Base-by-base conservation (phyloP, 2,113 vertebrate genomes). In the Rissa tridactyla region DNA sequence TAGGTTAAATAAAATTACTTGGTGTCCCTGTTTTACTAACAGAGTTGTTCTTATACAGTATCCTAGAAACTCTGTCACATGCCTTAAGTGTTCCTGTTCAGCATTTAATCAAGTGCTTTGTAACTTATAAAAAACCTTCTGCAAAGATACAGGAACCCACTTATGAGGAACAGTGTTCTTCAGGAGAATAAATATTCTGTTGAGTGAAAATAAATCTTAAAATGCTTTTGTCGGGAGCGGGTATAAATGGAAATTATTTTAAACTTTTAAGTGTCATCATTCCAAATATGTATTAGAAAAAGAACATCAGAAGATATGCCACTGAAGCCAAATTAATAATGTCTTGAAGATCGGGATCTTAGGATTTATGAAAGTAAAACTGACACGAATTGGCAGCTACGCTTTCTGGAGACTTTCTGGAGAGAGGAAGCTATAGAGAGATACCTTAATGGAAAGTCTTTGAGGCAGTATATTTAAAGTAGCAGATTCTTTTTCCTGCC, bases 1-100 rank as follows among this genome's bases (percentile, higher is more conserved):
- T 52, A 96, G 95, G 95, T 96, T 96, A 96, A 96, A 91, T 96
- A 94, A 96, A 95, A 94, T 97, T 92, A 93, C 92, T 90, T 78
- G 72, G 86, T 95, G 95, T 81, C 96, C 95, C 77, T 95, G 77
- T 97, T 97, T 96, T 96, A 90, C 90, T 84, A 64, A 71, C 64
- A 66, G 79, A 71, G 55, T 68, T 75, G 90, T 86, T 96, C 86
- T 90, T 93, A 52, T 29, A 86, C 34, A 81, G 92, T 95, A 95
- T 96, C 95, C 92, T 92, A 94, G 92, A 96, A 96, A 94, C 95
- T 90, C 62, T 68, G 70, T 94, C 88, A 92, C 86, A 60, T 96
- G 91, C 47, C 65, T 86, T 62, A 89, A 82, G 70, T 91, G 88
- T 92, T 96, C 64, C 81, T 95, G 77, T 96, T 95, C 86, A 86